Conservation (phyloP, 2,888 invertebrate species). For the Cistogaster globosa region DNA sequence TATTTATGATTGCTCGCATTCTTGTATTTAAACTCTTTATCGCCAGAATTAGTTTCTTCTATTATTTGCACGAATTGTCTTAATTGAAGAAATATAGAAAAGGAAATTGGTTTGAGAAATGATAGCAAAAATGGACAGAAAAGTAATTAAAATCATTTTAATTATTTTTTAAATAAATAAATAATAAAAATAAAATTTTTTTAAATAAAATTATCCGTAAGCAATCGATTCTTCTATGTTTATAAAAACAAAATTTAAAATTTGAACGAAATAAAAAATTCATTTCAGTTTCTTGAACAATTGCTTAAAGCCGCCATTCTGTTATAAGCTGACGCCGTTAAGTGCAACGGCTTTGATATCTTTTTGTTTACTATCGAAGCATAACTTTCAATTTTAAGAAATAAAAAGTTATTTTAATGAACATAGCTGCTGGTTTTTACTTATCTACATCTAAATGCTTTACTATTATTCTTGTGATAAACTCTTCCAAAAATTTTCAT, state of each 20-base stretch:
- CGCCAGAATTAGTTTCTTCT: slow-evolving; percentile 5
- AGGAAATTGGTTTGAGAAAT: not conserved
- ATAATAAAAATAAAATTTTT: not conserved
- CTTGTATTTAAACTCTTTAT: not conserved
- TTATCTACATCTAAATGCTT: not conserved
- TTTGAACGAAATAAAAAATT: too few relatives aligned
- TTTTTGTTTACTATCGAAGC: too few relatives aligned
- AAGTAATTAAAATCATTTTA: slow-evolving; percentile 28
- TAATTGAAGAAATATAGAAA: slow-evolving; percentile 55
- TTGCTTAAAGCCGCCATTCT: too few relatives aligned
- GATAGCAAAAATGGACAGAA: not conserved
- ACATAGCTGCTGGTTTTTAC: too few relatives aligned
- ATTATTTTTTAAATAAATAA: slow-evolving; percentile 60
- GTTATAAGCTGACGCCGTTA: too few relatives aligned
- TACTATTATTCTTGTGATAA: not conserved
- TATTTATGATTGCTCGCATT: slow-evolving; percentile 21
- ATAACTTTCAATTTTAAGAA: too few relatives aligned
- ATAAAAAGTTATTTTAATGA: too few relatives aligned
- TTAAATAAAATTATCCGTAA: not conserved
- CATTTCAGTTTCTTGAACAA: too few relatives aligned
- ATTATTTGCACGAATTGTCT: slow-evolving; percentile 49
- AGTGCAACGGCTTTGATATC: too few relatives aligned
- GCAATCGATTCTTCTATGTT: not conserved
- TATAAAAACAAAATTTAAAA: not conserved
- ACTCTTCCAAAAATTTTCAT: not conserved